These are phyloP conservation scores for Apodemus speciosus DNA, from an alignment of 2,113 vertebrate species.

Conservation along the genomic window DNA sequence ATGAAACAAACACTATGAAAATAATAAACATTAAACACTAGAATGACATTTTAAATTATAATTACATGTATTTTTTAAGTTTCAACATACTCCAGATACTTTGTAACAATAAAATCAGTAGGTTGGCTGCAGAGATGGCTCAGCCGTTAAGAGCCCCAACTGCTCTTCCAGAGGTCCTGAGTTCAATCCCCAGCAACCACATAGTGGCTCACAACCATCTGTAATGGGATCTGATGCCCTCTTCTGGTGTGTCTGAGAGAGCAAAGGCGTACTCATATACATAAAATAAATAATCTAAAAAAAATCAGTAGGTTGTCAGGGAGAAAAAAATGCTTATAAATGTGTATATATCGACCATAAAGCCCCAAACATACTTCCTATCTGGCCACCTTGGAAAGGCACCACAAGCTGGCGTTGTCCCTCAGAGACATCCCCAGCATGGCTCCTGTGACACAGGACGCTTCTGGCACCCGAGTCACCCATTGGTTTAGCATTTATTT, in stretches of 20 bases:
- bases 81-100: background rate
- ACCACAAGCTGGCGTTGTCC: background rate
- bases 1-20: background rate
- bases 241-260: no score
- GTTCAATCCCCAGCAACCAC: no score
- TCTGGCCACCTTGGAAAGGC: background rate
- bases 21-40: background rate
- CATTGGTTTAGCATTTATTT: background rate
- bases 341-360: background rate
- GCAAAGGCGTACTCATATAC: no score
- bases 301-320: background rate
- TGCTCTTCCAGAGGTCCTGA: no score
- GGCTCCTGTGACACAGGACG: background rate
- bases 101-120: background rate
- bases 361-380: background rate
- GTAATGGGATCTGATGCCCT: no score
- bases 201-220: no score
- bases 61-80: background rate
- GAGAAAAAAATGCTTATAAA: background rate
- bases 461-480: background rate
- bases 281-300: no score
- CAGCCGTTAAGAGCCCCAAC: no score
- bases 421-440: background rate
- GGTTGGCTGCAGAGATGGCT: no score
- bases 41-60: background rate